Conservation (phyloP, 2,888 invertebrate genomes). For the Callimorpha dominula region DNA sequence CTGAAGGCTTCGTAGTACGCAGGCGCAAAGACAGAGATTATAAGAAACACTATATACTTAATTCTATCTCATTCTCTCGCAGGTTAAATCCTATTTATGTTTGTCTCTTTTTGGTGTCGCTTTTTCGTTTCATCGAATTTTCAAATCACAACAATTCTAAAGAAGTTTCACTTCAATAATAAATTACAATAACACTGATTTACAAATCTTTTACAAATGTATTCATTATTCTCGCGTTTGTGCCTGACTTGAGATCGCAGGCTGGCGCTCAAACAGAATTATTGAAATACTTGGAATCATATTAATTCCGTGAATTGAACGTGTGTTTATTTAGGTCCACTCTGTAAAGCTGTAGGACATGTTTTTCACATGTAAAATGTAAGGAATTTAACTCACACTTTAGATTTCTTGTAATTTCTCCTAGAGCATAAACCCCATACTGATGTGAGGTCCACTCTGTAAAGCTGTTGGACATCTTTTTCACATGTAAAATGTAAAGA, state of each 20-base stretch:
- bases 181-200: too few relatives aligned
- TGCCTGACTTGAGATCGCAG: conserved; percentile 15
- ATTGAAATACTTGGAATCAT: conserved; percentile 43
- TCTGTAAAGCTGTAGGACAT: conserved; percentile 32
- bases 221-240: conserved; percentile 24
- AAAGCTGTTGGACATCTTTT: conserved; percentile 37
- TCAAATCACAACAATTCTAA: too few relatives aligned
- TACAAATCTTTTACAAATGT: too few relatives aligned
- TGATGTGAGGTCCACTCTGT: too few relatives aligned
- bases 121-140: too few relatives aligned
- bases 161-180: too few relatives aligned
- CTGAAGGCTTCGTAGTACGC: too few relatives aligned
- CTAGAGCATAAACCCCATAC: background rate
- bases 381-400: conserved; percentile 25
- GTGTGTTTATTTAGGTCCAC: conserved; percentile 42
- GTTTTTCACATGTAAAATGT: conserved; percentile 31
- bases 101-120: too few relatives aligned
- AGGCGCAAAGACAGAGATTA: too few relatives aligned
- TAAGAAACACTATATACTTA: too few relatives aligned
- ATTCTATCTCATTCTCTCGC: too few relatives aligned
- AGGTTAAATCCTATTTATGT: too few relatives aligned
- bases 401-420: background rate
- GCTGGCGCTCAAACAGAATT: conserved; percentile 28
- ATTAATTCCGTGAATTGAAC: conserved; percentile 31
- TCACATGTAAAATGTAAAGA: conserved; percentile 28